Evolutionary conservation across 2,888 invertebrate species (phyloP).

Genomic region (Cynaeus angustus): DNA sequence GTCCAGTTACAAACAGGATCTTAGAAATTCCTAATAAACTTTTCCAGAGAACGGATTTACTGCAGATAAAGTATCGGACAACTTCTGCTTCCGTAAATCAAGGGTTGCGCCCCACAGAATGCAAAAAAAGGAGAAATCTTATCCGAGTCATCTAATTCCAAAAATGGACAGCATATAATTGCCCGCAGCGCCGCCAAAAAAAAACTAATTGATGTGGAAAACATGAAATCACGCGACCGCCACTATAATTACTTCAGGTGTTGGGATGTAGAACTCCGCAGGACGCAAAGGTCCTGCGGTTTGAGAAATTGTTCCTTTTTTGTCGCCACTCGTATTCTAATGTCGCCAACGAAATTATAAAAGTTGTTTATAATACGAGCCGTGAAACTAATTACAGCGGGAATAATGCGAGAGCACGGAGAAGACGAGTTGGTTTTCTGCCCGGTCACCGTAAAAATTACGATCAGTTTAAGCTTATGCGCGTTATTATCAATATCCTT

Average conservation of each 20-base stretch:
- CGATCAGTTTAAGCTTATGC: slow-evolving; percentile 31
- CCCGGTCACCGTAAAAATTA: slow-evolving; percentile 19
- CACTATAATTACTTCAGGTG: slow-evolving; percentile 42
- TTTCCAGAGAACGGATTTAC: slow-evolving; percentile 49
- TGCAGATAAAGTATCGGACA: slow-evolving; percentile 43
- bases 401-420: too few relatives aligned
- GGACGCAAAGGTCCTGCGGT: slow-evolving; percentile 31
- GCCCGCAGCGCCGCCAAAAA: slow-evolving; percentile 13
- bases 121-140: not conserved
- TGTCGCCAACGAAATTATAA: slow-evolving; percentile 26
- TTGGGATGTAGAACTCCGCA: slow-evolving; percentile 16
- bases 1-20: slow-evolving; percentile 50
- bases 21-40: slow-evolving; percentile 51
- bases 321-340: slow-evolving; percentile 23
- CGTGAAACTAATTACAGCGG: slow-evolving; percentile 29
- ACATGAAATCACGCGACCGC: slow-evolving; percentile 44
- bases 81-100: slow-evolving; percentile 43
- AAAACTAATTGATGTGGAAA: slow-evolving; percentile 42
- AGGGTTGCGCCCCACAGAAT: slow-evolving; percentile 16
- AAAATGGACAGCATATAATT: not conserved
- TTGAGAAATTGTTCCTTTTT: slow-evolving; percentile 40
- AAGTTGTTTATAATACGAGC: slow-evolving; percentile 17
- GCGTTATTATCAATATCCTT: slow-evolving; percentile 43
- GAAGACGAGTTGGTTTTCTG: not conserved
- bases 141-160: not conserved